Conservation (phyloP, 2,888 invertebrate species). For the Carpatolechia fugitivella region DNA sequence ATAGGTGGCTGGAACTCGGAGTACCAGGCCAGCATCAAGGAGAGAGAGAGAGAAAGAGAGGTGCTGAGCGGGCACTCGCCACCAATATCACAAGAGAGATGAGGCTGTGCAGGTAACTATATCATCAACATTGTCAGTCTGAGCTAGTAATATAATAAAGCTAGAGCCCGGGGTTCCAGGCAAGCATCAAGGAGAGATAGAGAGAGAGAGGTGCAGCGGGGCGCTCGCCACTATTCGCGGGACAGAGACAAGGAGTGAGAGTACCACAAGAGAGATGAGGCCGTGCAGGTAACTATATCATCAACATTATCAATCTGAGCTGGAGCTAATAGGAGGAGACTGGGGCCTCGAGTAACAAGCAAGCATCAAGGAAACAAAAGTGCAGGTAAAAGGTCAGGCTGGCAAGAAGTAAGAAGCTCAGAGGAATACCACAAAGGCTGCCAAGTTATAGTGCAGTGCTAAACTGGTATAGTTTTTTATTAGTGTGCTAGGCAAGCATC, state of each 20-base stretch:
- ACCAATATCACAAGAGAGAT: slow-evolving; percentile 96
- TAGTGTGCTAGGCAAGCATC: slow-evolving; percentile 96
- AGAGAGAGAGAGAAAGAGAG: slow-evolving; percentile 94
- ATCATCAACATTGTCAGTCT: too few species aligned
- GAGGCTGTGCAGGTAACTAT: slow-evolving; percentile 94
- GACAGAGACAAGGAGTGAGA: slow-evolving; percentile 98
- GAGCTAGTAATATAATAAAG: too few species aligned
- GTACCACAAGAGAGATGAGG: slow-evolving; percentile 97
- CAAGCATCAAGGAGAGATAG: slow-evolving; percentile 96
- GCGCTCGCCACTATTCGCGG: slow-evolving; percentile 93
- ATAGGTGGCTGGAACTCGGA: too few species aligned
- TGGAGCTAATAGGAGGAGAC: too few species aligned
- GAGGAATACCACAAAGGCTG: too few species aligned
- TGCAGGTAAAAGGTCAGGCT: slow-evolving; percentile 88
- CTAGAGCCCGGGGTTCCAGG: slow-evolving; percentile 93
- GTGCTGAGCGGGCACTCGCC: too few species aligned
- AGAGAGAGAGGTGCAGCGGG: slow-evolving; percentile 95
- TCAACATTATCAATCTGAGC: too few species aligned
- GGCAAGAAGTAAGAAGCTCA: too few species aligned
- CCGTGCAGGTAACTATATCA: slow-evolving; percentile 89
- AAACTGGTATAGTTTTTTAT: too few species aligned
- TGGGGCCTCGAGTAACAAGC: too few species aligned
- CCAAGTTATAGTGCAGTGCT: too few species aligned
- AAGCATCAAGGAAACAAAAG: slow-evolving; percentile 95
- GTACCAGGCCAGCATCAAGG: slow-evolving; percentile 98